Evolutionary conservation across 2,113 vertebrate species (phyloP).

Genomic region (Chiloscyllium plagiosum): DNA sequence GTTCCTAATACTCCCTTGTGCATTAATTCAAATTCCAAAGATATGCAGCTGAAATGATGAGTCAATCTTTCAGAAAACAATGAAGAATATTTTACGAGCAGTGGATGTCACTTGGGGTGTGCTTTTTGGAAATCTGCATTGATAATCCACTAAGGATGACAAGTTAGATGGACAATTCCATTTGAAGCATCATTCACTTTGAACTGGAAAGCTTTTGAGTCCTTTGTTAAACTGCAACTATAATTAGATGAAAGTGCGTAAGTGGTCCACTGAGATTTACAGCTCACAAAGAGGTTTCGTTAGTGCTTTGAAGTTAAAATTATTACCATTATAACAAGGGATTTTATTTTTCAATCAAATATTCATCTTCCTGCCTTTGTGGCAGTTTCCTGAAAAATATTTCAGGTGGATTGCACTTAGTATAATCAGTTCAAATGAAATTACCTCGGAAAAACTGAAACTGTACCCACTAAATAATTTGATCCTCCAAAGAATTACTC

Average conservation of each 20-base stretch:
- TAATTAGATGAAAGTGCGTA: slow-evolving; percentile 29
- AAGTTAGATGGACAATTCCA: slow-evolving; percentile 11
- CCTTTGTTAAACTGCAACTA: slow-evolving; percentile 28
- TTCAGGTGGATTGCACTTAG: neutral
- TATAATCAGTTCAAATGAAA: slow-evolving; percentile 31
- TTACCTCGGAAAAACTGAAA: neutral
- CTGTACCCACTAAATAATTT: neutral
- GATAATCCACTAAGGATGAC: slow-evolving; percentile 4
- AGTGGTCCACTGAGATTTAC: slow-evolving; percentile 21
- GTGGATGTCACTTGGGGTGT: neutral
- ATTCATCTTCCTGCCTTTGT: slow-evolving; percentile 29
- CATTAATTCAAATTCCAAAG: slow-evolving; percentile 3
- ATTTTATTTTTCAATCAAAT: slow-evolving; percentile 34
- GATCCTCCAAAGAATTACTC: neutral
- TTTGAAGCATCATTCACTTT: neutral
- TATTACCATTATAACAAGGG: slow-evolving; percentile 32
- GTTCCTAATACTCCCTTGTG: neutral
- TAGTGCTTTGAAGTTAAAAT: slow-evolving; percentile 36
- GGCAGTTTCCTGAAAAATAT: slow-evolving; percentile 14
- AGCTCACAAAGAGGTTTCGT: slow-evolving; percentile 29
- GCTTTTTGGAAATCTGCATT: neutral
- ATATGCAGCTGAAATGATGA: neutral
- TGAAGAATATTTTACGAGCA: no score
- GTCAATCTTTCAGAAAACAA: neutral
- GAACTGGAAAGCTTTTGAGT: slow-evolving; percentile 28